Percentiles rank a stretch among this genome's conserved stretches.
These are phyloP conservation scores for Echiichthys vipera DNA, from an alignment of 2,797 vertebrate genomes.

Conservation along the genomic window DNA sequence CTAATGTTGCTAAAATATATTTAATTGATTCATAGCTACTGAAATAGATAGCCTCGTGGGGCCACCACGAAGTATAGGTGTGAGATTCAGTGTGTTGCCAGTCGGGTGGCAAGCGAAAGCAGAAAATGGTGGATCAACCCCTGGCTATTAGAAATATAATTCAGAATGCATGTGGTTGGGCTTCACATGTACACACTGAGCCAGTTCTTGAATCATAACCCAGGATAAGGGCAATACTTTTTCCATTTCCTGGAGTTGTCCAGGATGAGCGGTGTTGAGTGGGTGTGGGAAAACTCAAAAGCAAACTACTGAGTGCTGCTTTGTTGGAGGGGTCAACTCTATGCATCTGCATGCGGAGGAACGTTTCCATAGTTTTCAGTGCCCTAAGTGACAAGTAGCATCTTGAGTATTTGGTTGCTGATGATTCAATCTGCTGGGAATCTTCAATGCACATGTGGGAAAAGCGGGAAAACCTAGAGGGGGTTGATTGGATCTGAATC, in stretches of 20 bases:
- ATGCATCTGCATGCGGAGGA: neutral
- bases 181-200: neutral
- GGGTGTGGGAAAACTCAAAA: neutral
- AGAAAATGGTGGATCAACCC: neutral
- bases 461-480: neutral
- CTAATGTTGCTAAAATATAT: neutral
- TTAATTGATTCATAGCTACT: conserved; percentile 2
- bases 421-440: too few relatives aligned
- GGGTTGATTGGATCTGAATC: neutral
- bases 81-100: conserved; percentile 1
- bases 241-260: neutral
- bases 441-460: neutral
- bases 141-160: neutral
- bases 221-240: neutral
- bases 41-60: neutral
- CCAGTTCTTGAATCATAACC: neutral
- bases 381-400: too few relatives aligned
- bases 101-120: neutral
- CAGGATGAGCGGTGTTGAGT: neutral
- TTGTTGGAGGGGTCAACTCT: neutral
- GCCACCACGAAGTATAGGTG: conserved; percentile 1
- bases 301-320: neutral
- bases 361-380: neutral
- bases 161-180: neutral
- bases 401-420: too few relatives aligned